Evolutionary conservation across 2,797 vertebrate species (phyloP).

Genomic region (Pagetopsis macropterus): DNA sequence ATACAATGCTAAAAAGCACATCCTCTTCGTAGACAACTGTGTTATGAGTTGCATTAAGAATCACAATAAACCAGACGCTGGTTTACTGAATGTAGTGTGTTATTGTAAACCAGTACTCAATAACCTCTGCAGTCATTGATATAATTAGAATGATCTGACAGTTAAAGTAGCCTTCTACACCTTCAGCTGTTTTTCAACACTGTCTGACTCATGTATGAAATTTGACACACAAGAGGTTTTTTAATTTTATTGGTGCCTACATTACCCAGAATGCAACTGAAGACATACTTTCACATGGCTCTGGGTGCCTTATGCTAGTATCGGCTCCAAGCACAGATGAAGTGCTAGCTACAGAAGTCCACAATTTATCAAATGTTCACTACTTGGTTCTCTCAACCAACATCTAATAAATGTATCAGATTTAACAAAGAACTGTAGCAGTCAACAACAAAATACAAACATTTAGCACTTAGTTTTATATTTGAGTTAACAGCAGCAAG

Average conservation of each 20-base stretch:
- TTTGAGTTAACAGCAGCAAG: background rate
- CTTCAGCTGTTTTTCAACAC: slow-evolving; percentile 2
- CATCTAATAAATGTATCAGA: no score
- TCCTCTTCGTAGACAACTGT: slow-evolving; percentile 29
- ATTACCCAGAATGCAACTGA: slow-evolving; percentile 13
- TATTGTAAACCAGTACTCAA: slow-evolving; percentile 13
- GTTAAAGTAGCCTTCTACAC: background rate
- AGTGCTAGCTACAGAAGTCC: background rate
- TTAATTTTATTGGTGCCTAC: background rate
- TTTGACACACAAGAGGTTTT: no score
- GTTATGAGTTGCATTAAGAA: slow-evolving; percentile 40
- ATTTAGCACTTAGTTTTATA: slow-evolving; percentile 24
- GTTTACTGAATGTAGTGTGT: background rate
- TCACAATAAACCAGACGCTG: slow-evolving; percentile 51
- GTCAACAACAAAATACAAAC: slow-evolving; percentile 14
- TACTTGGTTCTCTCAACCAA: no score
- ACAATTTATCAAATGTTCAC: no score
- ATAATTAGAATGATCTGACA: slow-evolving; percentile 11
- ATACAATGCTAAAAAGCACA: slow-evolving; percentile 33
- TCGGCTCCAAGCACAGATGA: background rate
- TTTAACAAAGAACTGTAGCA: background rate
- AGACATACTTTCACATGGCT: no score
- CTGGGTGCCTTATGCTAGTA: background rate
- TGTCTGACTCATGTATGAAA: background rate
- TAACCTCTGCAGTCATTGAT: slow-evolving; percentile 11